Percentiles rank a stretch among this genome's conserved stretches.
Conservation (phyloP, 2,797 vertebrate species). For the Adelosebastes latens region DNA sequence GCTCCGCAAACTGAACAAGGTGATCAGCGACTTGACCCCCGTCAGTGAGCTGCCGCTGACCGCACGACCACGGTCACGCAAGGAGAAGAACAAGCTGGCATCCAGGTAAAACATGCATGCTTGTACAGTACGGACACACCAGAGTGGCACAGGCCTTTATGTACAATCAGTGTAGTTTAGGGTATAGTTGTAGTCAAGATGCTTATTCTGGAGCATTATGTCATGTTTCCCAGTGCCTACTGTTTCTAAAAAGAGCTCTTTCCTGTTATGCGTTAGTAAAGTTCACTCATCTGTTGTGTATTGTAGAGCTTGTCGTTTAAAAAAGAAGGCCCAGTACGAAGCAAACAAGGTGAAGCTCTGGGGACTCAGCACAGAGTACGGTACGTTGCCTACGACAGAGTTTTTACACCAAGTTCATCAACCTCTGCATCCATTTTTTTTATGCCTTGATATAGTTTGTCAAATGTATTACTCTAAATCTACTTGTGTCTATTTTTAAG, state of each 20-base stretch:
- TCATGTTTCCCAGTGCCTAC: background rate
- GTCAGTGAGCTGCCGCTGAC: conserved; percentile 97
- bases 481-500: background rate
- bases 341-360: conserved; percentile 99
- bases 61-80: conserved; percentile 94
- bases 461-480: background rate
- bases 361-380: conserved; percentile 99
- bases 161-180: background rate
- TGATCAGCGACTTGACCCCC: conserved; percentile 97
- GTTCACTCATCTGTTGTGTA: conserved; percentile 21
- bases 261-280: background rate
- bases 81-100: conserved; percentile 98
- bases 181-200: background rate
- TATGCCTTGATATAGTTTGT: background rate
- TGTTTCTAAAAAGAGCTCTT: background rate
- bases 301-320: conserved; percentile 95
- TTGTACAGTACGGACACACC: background rate
- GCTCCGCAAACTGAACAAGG: conserved; percentile 96
- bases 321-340: conserved; percentile 99
- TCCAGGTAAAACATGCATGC: conserved; percentile 86
- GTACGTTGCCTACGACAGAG: conserved; percentile 75
- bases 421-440: background rate
- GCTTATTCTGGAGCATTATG: background rate
- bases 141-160: background rate
- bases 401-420: background rate